Percentiles rank a stretch among this genome's conserved stretches.
phyloP scores from a whole-genome alignment of 2,797 vertebrate species.

The Orientallactaga sibirica region DNA sequence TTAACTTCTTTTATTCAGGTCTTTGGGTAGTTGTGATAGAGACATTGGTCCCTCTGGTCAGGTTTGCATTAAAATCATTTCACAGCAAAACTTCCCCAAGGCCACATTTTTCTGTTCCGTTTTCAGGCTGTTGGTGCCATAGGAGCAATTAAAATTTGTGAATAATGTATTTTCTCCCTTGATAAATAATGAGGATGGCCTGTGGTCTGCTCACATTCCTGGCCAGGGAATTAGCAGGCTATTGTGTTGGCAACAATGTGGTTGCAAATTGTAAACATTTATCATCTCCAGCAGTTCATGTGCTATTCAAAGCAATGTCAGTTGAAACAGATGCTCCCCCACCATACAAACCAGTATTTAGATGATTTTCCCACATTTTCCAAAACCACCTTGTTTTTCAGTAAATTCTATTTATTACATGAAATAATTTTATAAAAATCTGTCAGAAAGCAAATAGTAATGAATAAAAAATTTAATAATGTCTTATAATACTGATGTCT shows the following conservation, averaged over 20 bases:
- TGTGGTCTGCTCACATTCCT: constrained; percentile 69
- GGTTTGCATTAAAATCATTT: constrained; percentile 71
- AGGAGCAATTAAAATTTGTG: constrained; percentile 81
- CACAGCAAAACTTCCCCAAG: constrained; percentile 71
- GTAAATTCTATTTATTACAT: constrained; percentile 60
- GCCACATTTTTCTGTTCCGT: constrained; percentile 75
- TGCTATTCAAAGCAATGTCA: constrained; percentile 71
- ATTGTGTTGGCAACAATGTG: constrained; percentile 78
- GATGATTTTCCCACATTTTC: constrained; percentile 45
- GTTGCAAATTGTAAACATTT: constrained; percentile 80
- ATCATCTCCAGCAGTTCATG: constrained; percentile 68
- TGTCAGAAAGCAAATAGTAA: constrained; percentile 55
- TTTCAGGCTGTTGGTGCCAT: constrained; percentile 73
- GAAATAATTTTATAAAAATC: constrained; percentile 62
- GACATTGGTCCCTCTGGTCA: constrained; percentile 47
- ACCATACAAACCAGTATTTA: constrained; percentile 31
- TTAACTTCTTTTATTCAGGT: constrained; percentile 63
- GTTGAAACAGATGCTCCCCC: constrained; percentile 64
- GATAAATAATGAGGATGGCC: constrained; percentile 75
- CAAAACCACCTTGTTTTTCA: constrained; percentile 41
- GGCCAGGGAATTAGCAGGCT: constrained; percentile 73
- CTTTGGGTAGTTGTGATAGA: constrained; percentile 46
- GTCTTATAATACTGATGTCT: constrained; percentile 45
- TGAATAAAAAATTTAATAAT: constrained; percentile 62
- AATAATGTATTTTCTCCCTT: constrained; percentile 73